A percentile compares a stretch with the other conserved stretches of the same genome.
phyloP scores from a whole-genome alignment of 2,888 invertebrate genomes.

The Tanypteryx hageni region DNA sequence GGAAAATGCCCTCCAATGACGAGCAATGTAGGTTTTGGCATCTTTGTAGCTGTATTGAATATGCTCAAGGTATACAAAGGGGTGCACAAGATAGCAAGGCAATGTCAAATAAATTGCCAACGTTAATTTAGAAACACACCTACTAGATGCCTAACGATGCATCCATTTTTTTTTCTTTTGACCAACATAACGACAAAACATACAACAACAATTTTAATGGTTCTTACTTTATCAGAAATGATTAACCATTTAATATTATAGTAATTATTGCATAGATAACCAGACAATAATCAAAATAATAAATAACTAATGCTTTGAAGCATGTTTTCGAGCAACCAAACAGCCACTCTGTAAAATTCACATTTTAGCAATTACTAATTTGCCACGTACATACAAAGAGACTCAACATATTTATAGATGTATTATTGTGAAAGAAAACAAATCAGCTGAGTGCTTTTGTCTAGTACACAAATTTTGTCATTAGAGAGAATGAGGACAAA shows the following conservation, averaged over 20 bases:
- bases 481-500: slow-evolving; percentile 57
- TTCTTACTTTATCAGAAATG: slow-evolving; percentile 55
- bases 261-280: slow-evolving; percentile 61
- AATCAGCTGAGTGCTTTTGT: slow-evolving; percentile 60
- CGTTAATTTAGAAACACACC: slow-evolving; percentile 61
- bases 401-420: slow-evolving; percentile 59
- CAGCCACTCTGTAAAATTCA: slow-evolving; percentile 56
- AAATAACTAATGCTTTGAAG: slow-evolving; percentile 62
- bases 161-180: slow-evolving; percentile 45
- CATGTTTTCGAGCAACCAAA: slow-evolving; percentile 55
- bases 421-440: slow-evolving; percentile 57
- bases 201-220: slow-evolving; percentile 63
- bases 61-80: slow-evolving; percentile 61
- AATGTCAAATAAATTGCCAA: slow-evolving; percentile 63
- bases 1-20: slow-evolving; percentile 60
- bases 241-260: slow-evolving; percentile 62
- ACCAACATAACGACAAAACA: slow-evolving; percentile 61
- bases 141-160: slow-evolving; percentile 58
- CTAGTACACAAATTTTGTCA: slow-evolving; percentile 55
- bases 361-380: slow-evolving; percentile 64
- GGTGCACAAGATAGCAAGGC: slow-evolving; percentile 60
- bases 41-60: slow-evolving; percentile 60
- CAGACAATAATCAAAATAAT: slow-evolving; percentile 62
- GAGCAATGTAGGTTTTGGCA: slow-evolving; percentile 58
- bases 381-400: slow-evolving; percentile 54